Conservation (phyloP, 2,797 vertebrate species). For the Intellagama lesueurii region DNA sequence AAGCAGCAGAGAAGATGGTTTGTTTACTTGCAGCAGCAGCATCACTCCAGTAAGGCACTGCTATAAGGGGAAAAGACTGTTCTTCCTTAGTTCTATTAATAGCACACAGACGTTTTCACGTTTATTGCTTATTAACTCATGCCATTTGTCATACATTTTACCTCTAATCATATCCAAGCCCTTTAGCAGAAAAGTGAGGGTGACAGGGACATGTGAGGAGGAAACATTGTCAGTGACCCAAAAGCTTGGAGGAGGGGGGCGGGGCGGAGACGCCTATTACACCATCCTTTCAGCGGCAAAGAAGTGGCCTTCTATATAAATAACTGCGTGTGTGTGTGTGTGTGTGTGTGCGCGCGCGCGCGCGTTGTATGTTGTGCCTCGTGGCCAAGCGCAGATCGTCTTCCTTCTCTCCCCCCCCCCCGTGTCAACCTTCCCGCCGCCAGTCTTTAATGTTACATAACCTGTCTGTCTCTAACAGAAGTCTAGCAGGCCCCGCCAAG, state of each 20-base stretch:
- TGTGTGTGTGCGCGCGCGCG: background rate
- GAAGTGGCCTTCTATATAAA: background rate
- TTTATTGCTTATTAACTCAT: constrained; percentile 60
- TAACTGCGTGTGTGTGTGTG: background rate
- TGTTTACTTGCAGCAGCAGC: constrained; percentile 78
- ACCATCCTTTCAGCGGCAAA: background rate
- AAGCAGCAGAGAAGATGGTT: constrained; percentile 63
- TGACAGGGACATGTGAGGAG: background rate
- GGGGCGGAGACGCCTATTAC: background rate
- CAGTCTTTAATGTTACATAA: constrained; percentile 57
- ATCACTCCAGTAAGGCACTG: constrained; percentile 59
- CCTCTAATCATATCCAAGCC: background rate
- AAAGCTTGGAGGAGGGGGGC: background rate
- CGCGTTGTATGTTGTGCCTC: constrained; percentile 1
- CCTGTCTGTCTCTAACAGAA: constrained; percentile 9
- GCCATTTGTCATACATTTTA: constrained; percentile 23
- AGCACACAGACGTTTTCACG: constrained; percentile 52
- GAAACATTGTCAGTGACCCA: background rate
- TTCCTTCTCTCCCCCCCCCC: constrained; percentile 7
- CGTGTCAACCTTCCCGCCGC: background rate
- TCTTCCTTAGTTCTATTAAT: constrained; percentile 71
- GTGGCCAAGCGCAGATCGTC: constrained; percentile 15
- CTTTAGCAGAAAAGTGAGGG: too few species aligned
- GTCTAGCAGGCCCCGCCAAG: constrained; percentile 25
- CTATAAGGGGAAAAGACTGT: constrained; percentile 60